Base-by-base conservation (phyloP, 2,797 vertebrate genomes). In the Clarias laeviceps region DNA sequence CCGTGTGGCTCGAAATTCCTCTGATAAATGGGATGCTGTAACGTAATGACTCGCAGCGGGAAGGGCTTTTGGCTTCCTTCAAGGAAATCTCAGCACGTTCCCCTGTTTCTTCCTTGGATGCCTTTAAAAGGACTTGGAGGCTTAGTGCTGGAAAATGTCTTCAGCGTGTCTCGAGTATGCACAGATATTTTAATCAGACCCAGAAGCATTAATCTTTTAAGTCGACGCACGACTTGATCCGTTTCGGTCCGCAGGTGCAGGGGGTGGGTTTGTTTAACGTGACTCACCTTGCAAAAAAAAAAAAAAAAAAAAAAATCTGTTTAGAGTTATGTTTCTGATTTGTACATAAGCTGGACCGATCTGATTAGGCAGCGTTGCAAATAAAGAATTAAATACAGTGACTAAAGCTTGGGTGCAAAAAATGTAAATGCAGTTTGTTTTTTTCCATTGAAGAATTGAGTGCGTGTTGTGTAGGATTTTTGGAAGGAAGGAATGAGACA, bases 121-220 rank as follows among this genome's bases (percentile, higher is more conserved):
- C 92, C 93, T 95, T 94, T 95, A 95, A 94, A 95, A 94, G 94
- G 94, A 69, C 70, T 50, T 79, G 76, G 40, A 65, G 62, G 68
- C 27, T 68, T 15, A 68, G 81, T 11, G 61, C 81, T 79, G 81
- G 45, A 76, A 82, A 84, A 87, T 50, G 88, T 78, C 78, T 87
- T 50, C 27, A 20, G 6, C 12, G 59, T 77, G 72, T 37, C 54
- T n/a, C 32, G 64, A 82, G 73, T 68, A 50, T 69, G 84, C 32
- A 20, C 50, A 77, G 76, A 80, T 82, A 68, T 70, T 87, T 50
- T 57, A 70, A 85, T 85, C 83, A 79, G 72, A 68, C 24, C 20
- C 12, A 29, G 62, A 45, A 84, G 56, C 50, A 62, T 86, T 82
- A 50, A 57, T 81, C 72, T 74, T 80, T 24, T 22, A 37, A 64